These are phyloP conservation scores for Chlamydotis undulata DNA, from an alignment of 2,113 vertebrate species.

Conservation along the genomic window DNA sequence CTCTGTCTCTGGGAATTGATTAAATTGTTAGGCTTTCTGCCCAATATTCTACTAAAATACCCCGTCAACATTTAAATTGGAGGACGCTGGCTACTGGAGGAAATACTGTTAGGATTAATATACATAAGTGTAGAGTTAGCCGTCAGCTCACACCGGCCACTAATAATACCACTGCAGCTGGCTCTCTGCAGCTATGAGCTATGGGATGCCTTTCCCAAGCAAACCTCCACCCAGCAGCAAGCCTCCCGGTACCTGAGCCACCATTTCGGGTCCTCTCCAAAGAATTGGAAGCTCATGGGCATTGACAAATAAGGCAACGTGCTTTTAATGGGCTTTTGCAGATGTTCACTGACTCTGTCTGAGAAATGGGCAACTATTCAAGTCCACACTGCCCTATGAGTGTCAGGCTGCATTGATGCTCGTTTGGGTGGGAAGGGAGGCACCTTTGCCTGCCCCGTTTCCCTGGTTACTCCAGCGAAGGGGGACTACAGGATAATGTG, in stretches of 20 bases:
- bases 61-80: background rate
- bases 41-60: conserved; percentile 4
- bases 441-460: background rate
- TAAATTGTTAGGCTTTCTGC: background rate
- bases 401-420: background rate
- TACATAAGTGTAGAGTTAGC: background rate
- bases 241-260: background rate
- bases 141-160: background rate
- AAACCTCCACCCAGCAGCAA: background rate
- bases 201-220: background rate
- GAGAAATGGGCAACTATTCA: background rate
- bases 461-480: background rate
- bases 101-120: conserved; percentile 16
- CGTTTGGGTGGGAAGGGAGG: background rate
- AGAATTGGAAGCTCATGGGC: background rate
- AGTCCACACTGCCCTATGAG: background rate
- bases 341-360: background rate
- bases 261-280: background rate
- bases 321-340: background rate
- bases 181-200: background rate
- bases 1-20: conserved; percentile 9
- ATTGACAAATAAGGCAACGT: background rate
- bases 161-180: background rate
- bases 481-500: background rate
- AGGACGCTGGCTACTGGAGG: background rate